Percentiles rank a stretch among this genome's conserved stretches.
Evolutionary conservation across 2,113 vertebrate species (phyloP).

Genomic region (Petaurus breviceps): DNA sequence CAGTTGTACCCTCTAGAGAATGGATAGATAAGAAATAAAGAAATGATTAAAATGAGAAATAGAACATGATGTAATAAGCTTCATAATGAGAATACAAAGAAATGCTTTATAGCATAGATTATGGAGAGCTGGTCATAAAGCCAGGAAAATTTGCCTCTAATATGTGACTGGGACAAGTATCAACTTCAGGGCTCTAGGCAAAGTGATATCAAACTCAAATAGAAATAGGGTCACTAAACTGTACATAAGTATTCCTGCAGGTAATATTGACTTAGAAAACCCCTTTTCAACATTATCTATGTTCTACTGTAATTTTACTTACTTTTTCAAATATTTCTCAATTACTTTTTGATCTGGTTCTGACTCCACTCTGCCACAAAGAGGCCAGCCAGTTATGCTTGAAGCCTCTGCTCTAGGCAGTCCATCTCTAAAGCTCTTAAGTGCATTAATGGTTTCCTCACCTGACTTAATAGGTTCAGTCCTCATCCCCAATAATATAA

Average conservation of each 20-base stretch:
- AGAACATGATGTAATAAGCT: too few relatives aligned
- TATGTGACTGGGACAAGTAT: too few relatives aligned
- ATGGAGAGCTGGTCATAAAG: too few relatives aligned
- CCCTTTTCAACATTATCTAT: too few relatives aligned
- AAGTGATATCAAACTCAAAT: too few relatives aligned
- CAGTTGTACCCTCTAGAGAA: too few relatives aligned
- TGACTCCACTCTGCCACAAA: background rate
- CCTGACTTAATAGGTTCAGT: background rate
- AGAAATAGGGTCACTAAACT: background rate
- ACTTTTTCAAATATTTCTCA: background rate
- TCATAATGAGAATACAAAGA: too few relatives aligned
- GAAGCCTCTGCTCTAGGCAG: background rate
- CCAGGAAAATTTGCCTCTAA: too few relatives aligned
- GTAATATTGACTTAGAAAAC: background rate
- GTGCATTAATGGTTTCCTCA: background rate
- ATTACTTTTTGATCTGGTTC: background rate
- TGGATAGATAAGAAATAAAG: too few relatives aligned
- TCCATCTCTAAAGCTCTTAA: background rate
- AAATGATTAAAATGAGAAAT: too few relatives aligned
- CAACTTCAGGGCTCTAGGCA: too few relatives aligned
- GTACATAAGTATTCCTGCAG: background rate
- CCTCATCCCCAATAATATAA: background rate
- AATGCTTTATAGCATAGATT: too few relatives aligned
- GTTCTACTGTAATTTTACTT: background rate
- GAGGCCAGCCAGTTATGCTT: background rate